Evolutionary conservation across 1,140 invertebrate species (phyloP).

Genomic region (Medauroidea extradentata): DNA sequence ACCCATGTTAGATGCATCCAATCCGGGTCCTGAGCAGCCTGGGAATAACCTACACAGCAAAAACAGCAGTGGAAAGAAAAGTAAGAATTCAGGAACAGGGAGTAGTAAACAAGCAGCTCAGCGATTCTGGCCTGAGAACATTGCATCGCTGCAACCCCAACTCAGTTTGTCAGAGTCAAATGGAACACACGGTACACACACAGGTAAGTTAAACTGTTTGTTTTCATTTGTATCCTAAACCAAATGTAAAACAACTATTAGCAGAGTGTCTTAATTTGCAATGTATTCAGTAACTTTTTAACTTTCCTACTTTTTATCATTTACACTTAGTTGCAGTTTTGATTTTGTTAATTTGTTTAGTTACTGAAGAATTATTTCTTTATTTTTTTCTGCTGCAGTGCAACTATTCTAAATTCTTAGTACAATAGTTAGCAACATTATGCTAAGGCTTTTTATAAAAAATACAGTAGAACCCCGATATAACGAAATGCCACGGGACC

Average conservation of each 20-base stretch:
- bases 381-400: too few species aligned
- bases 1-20: slow-evolving; percentile 77
- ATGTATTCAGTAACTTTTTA: too few species aligned
- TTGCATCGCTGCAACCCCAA: slow-evolving; percentile 48
- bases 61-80: slow-evolving; percentile 31
- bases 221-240: background rate
- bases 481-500: too few species aligned
- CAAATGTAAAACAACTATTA: background rate
- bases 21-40: slow-evolving; percentile 30
- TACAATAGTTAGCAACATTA: too few species aligned
- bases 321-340: too few species aligned
- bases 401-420: too few species aligned
- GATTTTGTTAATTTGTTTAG: too few species aligned
- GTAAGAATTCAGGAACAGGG: slow-evolving; percentile 26
- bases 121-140: slow-evolving; percentile 55
- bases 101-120: slow-evolving; percentile 46
- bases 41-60: slow-evolving; percentile 32
- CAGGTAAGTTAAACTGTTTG: background rate
- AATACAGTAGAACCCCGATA: too few species aligned
- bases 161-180: slow-evolving; percentile 7
- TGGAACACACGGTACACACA: background rate
- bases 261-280: too few species aligned
- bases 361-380: too few species aligned
- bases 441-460: too few species aligned
- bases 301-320: too few species aligned